A percentile compares a stretch with the other conserved stretches of the same genome.
phyloP scores from a whole-genome alignment of 2,113 vertebrate species.

The Circaetus cinerascens region DNA sequence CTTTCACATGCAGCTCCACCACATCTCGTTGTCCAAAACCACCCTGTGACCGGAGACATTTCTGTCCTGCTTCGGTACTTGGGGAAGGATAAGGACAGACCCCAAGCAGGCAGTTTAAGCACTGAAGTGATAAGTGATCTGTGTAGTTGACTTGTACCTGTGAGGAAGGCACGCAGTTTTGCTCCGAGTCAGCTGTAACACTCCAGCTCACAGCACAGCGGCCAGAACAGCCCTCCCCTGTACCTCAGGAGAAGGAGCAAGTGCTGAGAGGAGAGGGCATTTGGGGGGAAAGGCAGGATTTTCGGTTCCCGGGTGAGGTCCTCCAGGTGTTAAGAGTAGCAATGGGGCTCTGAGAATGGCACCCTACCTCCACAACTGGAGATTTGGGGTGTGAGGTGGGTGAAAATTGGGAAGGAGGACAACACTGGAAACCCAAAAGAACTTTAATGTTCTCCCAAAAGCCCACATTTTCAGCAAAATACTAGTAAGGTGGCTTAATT shows the following conservation, averaged over 20 bases:
- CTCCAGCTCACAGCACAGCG: fast-evolving
- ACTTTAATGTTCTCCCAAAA: background rate
- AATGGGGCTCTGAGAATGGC: background rate
- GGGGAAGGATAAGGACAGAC: background rate
- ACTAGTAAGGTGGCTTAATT: background rate
- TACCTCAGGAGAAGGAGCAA: background rate
- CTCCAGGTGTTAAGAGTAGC: background rate
- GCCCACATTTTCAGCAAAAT: background rate
- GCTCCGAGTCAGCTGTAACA: fast-evolving
- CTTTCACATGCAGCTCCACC: background rate
- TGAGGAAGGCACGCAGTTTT: background rate
- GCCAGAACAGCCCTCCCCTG: background rate
- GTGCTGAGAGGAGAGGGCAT: background rate
- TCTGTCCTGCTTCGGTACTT: background rate
- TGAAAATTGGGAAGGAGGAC: background rate
- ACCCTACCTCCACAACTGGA: background rate
- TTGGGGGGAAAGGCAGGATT: background rate
- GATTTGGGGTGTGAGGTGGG: background rate
- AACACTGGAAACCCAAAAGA: background rate
- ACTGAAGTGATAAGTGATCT: background rate
- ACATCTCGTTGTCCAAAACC: background rate
- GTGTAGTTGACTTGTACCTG: fast-evolving
- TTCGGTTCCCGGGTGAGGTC: background rate
- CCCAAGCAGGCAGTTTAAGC: background rate
- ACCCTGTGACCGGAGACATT: background rate